These are phyloP conservation scores for Rissa tridactyla DNA, from an alignment of 2,113 vertebrate species.

Conservation along the genomic window DNA sequence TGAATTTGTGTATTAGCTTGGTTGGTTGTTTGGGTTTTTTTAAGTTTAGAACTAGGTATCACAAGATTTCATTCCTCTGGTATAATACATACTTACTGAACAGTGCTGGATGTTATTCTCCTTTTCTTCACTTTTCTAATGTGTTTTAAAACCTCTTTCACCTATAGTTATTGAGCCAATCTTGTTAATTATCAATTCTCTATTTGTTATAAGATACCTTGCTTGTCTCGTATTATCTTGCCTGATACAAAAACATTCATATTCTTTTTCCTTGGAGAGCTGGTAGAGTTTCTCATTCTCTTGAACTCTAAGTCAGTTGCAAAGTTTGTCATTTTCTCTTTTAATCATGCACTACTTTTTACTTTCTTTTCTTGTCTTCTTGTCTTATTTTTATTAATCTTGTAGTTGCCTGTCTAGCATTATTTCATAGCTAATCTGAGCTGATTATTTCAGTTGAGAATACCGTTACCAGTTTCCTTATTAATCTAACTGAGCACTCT, in stretches of 20 bases:
- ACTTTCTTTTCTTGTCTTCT: background rate
- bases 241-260: background rate
- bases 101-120: fast-evolving
- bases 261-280: background rate
- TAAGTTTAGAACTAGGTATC: background rate
- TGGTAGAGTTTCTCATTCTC: background rate
- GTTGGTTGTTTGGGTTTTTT: background rate
- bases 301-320: background rate
- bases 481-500: background rate
- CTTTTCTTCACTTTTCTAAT: background rate
- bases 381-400: background rate
- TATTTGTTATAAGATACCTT: background rate
- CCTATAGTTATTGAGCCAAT: background rate
- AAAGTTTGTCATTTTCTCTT: background rate
- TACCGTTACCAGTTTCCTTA: background rate
- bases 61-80: background rate
- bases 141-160: background rate
- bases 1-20: background rate
- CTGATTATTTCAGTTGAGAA: background rate
- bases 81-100: background rate
- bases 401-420: background rate
- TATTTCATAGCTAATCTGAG: background rate
- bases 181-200: background rate
- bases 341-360: background rate
- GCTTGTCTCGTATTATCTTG: background rate